Evolutionary conservation across 2,888 invertebrate species (phyloP), one percentile per base, ranked within the genome.

Genomic region (Limnephilus auricula): DNA sequence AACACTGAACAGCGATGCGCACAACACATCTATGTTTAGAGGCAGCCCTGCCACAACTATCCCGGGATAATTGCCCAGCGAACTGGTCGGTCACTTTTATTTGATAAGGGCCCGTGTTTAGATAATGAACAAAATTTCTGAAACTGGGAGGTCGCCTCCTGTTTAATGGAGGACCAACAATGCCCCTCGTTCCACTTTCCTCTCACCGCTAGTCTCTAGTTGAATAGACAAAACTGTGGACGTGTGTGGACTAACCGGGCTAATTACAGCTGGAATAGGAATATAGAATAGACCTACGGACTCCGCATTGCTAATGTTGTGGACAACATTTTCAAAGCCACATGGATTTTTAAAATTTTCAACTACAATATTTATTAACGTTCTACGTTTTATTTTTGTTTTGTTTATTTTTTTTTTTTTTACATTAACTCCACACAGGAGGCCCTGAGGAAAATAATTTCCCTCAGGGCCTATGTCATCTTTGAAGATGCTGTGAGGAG

Each of bases 111-210:
- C 65, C 86, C 65, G 30, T 86, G 86, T 86, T 86, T 86, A 50
- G 86, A 86, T 86, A 86, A 86, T 86, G 86, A 86, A 86, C 65
- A 65, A 86, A 86, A 86, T 86, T 85, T 86, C 65, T 32, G 50
- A 30, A 86, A 86, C 86, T 86, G 34, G 50, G 65, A 86, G 86
- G 86, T 86, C 86, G 18, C 86, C 86, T n/a, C 32, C 86, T 50
- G 65, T 65, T 86, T 86, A 65, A 86, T 65, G 32, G 45, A 30
- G 86, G 50, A 37, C 86, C 50, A 86, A 65, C 86, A 86, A 50
- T 65, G 25, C 65, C 65, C 65, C 25, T 18, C 25, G 18, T 18
- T 50, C 50, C 50, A 5, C 25, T 50, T 18, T 50, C 50, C 50
- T 18, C 65, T 45, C 45, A 45, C 45, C 45, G 40, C 45, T 25